phyloP scores from a whole-genome alignment of 2,888 invertebrate genomes.

The Ceratothoa steindachneri region DNA sequence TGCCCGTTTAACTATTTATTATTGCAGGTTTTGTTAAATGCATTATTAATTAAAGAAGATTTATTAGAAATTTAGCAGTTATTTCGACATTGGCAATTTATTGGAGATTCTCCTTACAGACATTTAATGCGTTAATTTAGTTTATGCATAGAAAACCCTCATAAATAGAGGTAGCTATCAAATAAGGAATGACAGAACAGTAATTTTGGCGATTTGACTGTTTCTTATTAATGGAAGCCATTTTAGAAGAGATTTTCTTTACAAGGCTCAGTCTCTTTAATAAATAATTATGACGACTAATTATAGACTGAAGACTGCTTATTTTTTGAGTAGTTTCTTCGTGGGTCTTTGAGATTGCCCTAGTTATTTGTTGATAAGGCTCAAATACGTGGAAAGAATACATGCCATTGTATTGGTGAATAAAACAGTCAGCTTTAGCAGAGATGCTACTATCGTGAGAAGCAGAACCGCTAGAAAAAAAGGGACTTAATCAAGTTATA shows the following conservation, averaged over 20 bases:
- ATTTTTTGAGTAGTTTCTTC: no score
- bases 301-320: neutral
- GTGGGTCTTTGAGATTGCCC: no score
- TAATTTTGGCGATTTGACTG: neutral
- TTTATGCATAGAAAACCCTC: constrained; percentile 1
- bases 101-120: neutral
- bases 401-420: no score
- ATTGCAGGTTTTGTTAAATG: neutral
- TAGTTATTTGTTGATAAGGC: no score
- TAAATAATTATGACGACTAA: neutral
- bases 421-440: no score
- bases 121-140: neutral
- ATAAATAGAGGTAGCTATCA: neutral
- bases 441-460: no score
- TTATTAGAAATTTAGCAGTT: neutral
- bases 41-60: neutral
- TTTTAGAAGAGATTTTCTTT: neutral
- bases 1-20: neutral
- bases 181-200: neutral
- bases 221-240: neutral
- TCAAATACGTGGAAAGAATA: no score
- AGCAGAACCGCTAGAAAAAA: no score
- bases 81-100: neutral
- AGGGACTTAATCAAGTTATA: no score
- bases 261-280: neutral